Conservation (phyloP, 2,888 invertebrate genomes). For the Lobophora halterata region DNA sequence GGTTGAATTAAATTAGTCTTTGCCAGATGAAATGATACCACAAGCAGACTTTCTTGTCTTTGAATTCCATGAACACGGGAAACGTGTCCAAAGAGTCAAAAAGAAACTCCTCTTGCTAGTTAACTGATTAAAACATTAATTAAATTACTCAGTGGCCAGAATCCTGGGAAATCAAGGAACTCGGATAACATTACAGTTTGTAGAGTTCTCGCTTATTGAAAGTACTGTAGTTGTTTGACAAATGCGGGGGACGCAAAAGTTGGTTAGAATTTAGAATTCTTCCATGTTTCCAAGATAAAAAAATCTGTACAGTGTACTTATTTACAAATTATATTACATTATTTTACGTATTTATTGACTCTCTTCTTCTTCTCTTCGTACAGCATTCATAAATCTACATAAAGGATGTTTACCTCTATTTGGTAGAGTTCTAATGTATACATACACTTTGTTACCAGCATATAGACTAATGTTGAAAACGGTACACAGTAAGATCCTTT, state of each 20-base stretch:
- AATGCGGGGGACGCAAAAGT: slow-evolving; percentile 8
- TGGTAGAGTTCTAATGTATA: too few species aligned
- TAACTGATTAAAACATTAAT: slow-evolving; percentile 71
- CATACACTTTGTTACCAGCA: too few species aligned
- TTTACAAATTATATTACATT: too few species aligned
- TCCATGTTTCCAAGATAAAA: slow-evolving; percentile 5
- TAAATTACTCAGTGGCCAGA: slow-evolving; percentile 52
- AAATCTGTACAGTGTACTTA: too few species aligned
- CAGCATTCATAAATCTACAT: too few species aligned
- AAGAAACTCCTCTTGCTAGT: slow-evolving; percentile 42
- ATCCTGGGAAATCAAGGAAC: slow-evolving; percentile 66
- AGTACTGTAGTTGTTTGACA: slow-evolving; percentile 7
- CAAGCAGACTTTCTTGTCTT: background rate
- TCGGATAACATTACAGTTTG: slow-evolving; percentile 14
- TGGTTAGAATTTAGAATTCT: slow-evolving; percentile 8
- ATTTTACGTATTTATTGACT: too few species aligned
- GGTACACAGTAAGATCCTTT: slow-evolving; percentile 4
- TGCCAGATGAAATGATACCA: too few species aligned
- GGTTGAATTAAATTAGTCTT: too few species aligned
- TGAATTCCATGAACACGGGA: slow-evolving; percentile 5
- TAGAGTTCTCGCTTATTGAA: background rate
- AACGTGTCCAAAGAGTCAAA: slow-evolving; percentile 31
- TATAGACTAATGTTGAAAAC: too few species aligned
- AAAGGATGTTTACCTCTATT: too few species aligned
- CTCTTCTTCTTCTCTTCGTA: too few species aligned